Conservation (phyloP, 2,113 vertebrate genomes). For the Corythaeola cristata region DNA sequence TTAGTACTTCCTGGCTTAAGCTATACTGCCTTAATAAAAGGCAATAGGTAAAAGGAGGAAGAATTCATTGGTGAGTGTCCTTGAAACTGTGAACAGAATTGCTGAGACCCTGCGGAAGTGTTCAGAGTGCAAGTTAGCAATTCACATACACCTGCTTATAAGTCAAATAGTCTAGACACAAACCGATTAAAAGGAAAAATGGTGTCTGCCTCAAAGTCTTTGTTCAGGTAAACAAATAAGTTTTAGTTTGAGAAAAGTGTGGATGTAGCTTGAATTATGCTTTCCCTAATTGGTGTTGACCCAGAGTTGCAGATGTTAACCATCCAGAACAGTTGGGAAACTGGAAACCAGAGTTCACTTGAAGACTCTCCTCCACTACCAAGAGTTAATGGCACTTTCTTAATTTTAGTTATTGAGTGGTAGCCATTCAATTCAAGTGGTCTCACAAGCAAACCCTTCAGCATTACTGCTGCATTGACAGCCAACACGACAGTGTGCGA, state of each 20-base stretch:
- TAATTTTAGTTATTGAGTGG: background rate
- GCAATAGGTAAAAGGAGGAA: background rate
- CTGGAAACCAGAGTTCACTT: background rate
- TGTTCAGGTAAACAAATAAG: background rate
- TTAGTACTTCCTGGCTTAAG: background rate
- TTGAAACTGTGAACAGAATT: background rate
- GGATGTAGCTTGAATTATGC: background rate
- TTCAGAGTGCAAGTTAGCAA: background rate
- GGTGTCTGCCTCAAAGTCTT: background rate
- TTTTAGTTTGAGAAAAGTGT: background rate
- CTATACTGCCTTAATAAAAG: background rate
- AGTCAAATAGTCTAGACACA: background rate
- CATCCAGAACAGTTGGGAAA: background rate
- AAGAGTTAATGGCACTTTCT: background rate
- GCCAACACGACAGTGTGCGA: background rate
- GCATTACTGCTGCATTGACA: background rate
- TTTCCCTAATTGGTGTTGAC: background rate
- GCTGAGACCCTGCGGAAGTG: background rate
- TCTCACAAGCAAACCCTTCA: background rate
- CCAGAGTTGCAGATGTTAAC: background rate
- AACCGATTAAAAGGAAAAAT: background rate
- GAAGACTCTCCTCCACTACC: background rate
- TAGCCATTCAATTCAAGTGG: background rate
- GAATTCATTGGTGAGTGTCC: background rate
- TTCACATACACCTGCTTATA: background rate